Base-by-base conservation (phyloP, 2,888 invertebrate genomes). In the Gymnocheta viridis region DNA sequence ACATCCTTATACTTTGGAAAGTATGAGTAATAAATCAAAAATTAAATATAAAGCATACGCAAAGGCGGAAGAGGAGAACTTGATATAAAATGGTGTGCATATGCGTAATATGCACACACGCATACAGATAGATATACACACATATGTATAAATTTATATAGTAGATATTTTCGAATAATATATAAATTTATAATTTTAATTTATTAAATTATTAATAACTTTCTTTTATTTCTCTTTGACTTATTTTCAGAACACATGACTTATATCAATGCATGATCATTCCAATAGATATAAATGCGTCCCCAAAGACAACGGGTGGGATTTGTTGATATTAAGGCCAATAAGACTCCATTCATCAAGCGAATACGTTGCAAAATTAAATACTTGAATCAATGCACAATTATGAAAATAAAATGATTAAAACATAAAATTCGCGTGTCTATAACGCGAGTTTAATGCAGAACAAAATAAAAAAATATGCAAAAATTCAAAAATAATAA, bases 291-390 rank as follows among this genome's bases (percentile, higher is more conserved):
- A 89, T 90, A 90, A 90, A 90, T 90, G 90, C 90, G 90, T 90
- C 88, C 89, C 90, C 89, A 87, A 90, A 89, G 87, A 88, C 86
- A 87, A 87, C 88, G 88, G 87, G 88, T 88, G 89, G 89, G 89
- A 90, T 89, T 89, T 89, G 89, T 89, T 89, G 88, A 89, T 89
- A 89, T 89, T 88, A 89, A 88, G 87, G 86, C 86, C 87, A 70
- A 76, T 82, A 88, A 89, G 88, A 89, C 88, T 87, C 87, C 90
- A 87, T 90, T 90, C 82, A 89, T 90, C 87, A 89, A 90, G 87
- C 88, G 90, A 86, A 90, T 89, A 87, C 89, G 90, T 87, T 90
- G 90, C 87, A 90, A 90, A 89, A 90, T 90, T 87, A 90, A 90
- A 89, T 62, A 54, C 72, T 44, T 27, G 27, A 32, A 10, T 35